These are phyloP conservation scores for Acromyrmex echinatior DNA, from an alignment of 1,140 invertebrate species.

Conservation along the genomic window DNA sequence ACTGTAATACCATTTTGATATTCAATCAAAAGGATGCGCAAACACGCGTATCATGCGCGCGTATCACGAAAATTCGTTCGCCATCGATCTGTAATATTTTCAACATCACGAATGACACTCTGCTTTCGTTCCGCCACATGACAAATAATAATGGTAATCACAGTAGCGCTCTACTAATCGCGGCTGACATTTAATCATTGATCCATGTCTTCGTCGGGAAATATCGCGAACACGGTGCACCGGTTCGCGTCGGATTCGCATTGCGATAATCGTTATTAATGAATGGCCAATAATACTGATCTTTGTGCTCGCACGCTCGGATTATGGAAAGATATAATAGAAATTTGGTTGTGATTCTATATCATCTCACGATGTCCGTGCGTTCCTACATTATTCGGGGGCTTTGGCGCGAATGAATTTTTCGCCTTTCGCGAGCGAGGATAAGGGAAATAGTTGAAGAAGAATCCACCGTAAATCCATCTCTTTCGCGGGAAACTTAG, in stretches of 20 bases:
- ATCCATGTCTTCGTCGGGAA: conserved; percentile 55
- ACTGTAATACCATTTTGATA: conserved; percentile 27
- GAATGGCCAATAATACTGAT: conserved; percentile 2
- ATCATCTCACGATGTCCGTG: neutral
- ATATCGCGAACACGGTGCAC: neutral
- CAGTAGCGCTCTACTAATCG: conserved; percentile 43
- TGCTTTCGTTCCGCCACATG: conserved; percentile 42
- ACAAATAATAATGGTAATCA: conserved; percentile 64
- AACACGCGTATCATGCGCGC: neutral
- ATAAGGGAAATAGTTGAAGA: conserved; percentile 44
- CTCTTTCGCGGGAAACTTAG: conserved; percentile 70
- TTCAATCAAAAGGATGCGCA: conserved; percentile 33
- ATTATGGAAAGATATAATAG: neutral
- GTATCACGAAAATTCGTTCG: conserved; percentile 5
- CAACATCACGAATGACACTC: conserved; percentile 13
- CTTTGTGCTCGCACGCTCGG: neutral
- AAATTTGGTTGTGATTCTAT: conserved; percentile 15
- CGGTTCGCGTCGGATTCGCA: neutral
- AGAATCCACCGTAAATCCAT: conserved; percentile 65
- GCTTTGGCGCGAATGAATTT: conserved; percentile 38
- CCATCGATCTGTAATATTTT: conserved; percentile 23
- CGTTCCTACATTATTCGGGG: conserved; percentile 33
- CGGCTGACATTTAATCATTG: conserved; percentile 45
- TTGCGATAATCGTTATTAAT: conserved; percentile 50
- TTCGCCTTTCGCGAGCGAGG: neutral